Conservation (phyloP, 1,140 invertebrate genomes). For the Drosophila sechellia region DNA sequence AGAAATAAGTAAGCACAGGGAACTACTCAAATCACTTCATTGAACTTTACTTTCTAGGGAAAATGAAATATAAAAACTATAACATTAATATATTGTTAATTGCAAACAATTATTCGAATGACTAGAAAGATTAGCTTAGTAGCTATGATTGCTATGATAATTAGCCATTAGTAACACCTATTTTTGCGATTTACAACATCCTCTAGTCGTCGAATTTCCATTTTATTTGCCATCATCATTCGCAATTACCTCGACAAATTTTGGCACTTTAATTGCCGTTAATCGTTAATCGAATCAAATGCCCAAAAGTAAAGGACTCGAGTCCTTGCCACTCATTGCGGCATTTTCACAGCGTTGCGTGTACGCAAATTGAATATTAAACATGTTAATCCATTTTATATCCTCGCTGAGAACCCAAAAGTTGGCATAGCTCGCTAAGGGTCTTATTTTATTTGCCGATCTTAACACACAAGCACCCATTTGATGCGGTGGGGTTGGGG, state of each 20-base stretch:
- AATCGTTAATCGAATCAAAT: constrained; percentile 58
- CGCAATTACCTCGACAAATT: constrained; percentile 48
- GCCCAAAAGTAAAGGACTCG: constrained; percentile 3
- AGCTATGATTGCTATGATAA: too few relatives aligned
- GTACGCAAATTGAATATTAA: constrained; percentile 79
- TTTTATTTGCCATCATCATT: constrained; percentile 4
- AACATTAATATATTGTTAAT: too few relatives aligned
- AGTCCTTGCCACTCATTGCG: constrained; percentile 28
- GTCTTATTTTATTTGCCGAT: constrained; percentile 58
- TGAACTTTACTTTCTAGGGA: too few relatives aligned
- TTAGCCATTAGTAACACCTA: too few relatives aligned
- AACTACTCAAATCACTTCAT: too few relatives aligned
- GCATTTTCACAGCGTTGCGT: constrained; percentile 56
- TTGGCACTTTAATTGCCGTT: constrained; percentile 46
- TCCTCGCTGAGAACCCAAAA: constrained; percentile 22
- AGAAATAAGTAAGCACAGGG: too few relatives aligned
- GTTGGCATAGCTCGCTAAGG: neutral
- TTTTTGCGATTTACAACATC: too few relatives aligned
- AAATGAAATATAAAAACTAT: too few relatives aligned
- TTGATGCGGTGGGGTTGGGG: constrained; percentile 3
- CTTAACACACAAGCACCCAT: constrained; percentile 52
- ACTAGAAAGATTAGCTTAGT: too few relatives aligned
- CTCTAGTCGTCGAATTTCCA: constrained; percentile 2
- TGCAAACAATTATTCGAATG: too few relatives aligned
- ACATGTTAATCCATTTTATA: constrained; percentile 77